phyloP scores from a whole-genome alignment of 2,113 vertebrate genomes.

The Trogon surrucura region DNA sequence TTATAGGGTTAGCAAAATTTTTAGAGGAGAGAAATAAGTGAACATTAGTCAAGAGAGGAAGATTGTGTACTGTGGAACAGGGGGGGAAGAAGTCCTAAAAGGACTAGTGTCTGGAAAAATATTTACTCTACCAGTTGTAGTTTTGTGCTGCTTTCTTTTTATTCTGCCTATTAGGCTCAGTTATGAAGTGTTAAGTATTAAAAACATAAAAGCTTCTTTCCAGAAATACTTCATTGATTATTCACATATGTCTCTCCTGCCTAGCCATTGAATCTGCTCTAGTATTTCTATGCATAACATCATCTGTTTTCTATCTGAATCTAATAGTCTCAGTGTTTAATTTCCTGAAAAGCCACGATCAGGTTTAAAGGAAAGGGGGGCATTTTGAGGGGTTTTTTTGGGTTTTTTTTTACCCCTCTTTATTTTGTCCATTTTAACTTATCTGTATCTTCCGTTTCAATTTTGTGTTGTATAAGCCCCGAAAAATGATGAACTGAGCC shows the following conservation, averaged over 20 bases:
- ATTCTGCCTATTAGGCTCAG: slow-evolving; percentile 79
- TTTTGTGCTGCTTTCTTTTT: slow-evolving; percentile 72
- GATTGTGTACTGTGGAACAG: neutral
- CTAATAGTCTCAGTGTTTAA: slow-evolving; percentile 81
- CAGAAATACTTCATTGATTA: slow-evolving; percentile 81
- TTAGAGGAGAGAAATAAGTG: neutral
- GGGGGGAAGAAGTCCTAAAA: neutral
- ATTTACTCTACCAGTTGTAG: slow-evolving; percentile 57
- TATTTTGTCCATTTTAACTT: slow-evolving; percentile 47
- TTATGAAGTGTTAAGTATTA: slow-evolving; percentile 87
- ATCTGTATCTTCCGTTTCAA: neutral
- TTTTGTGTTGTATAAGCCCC: neutral
- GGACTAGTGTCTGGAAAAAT: slow-evolving; percentile 72
- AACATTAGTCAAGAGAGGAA: neutral
- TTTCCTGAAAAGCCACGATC: slow-evolving; percentile 82
- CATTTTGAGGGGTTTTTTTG: slow-evolving; percentile 39
- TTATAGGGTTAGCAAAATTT: neutral
- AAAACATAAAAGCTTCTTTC: slow-evolving; percentile 83
- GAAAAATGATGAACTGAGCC: neutral
- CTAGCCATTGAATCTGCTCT: slow-evolving; percentile 66
- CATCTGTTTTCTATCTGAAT: slow-evolving; percentile 85
- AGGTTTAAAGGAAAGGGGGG: slow-evolving; percentile 75
- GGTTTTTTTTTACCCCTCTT: slow-evolving; percentile 23
- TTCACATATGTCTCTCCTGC: slow-evolving; percentile 79
- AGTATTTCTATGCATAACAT: slow-evolving; percentile 69